phyloP scores from a whole-genome alignment of 2,113 vertebrate genomes.

The Bubalus kerabau region DNA sequence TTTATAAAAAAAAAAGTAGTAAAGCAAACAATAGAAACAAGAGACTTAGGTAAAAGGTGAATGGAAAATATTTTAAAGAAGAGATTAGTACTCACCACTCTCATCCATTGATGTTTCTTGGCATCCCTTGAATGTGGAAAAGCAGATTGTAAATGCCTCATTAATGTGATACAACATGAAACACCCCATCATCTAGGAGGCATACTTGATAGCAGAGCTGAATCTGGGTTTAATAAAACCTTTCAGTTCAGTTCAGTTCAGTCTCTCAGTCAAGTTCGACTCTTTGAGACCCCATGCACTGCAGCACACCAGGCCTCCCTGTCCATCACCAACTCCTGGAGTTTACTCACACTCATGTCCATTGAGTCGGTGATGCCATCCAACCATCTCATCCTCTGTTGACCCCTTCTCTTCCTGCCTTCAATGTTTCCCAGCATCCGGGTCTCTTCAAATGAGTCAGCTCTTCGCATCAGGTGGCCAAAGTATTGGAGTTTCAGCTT shows the following conservation, averaged over 20 bases:
- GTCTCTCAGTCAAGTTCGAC: not conserved
- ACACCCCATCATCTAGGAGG: not conserved
- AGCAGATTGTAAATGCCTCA: not conserved
- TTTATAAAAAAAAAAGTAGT: not conserved
- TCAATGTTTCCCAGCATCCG: not conserved
- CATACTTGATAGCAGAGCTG: not conserved
- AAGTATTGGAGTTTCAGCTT: not conserved
- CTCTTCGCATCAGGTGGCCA: not conserved
- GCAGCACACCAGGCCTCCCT: not conserved
- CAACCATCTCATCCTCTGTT: not conserved
- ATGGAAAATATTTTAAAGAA: not conserved
- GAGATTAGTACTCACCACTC: too few species aligned
- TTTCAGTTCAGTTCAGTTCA: not conserved
- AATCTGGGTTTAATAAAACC: not conserved
- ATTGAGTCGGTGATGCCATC: not conserved
- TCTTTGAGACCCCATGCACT: not conserved
- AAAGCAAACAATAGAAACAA: not conserved
- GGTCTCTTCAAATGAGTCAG: not conserved
- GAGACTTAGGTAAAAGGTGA: not conserved
- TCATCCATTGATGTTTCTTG: fast-evolving
- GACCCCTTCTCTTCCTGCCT: not conserved
- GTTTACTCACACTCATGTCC: not conserved
- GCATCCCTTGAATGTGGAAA: not conserved
- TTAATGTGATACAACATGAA: fast-evolving
- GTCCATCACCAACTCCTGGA: not conserved